These are phyloP conservation scores for Teinopalpus imperialis DNA, from an alignment of 2,888 invertebrate species.

Conservation along the genomic window DNA sequence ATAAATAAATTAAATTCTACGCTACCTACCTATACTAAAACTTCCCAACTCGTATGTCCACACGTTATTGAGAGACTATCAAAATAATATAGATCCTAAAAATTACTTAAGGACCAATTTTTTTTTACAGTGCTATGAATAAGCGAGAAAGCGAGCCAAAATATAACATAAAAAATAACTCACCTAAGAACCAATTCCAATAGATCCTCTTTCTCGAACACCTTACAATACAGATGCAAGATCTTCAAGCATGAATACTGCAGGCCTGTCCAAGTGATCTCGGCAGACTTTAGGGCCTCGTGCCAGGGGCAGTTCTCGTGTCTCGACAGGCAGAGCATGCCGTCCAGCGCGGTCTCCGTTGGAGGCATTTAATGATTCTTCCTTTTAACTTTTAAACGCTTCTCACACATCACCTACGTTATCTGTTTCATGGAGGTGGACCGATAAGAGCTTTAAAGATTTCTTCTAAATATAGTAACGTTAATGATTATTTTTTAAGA, in stretches of 20 bases:
- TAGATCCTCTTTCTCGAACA: slow-evolving; percentile 91
- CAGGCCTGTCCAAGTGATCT: slow-evolving; percentile 91
- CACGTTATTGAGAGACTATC: no score
- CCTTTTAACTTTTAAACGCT: slow-evolving; percentile 11
- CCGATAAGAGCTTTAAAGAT: no score
- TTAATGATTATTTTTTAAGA: no score
- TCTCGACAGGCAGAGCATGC: slow-evolving; percentile 84
- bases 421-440: slow-evolving; percentile 29
- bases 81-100: no score
- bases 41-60: no score
- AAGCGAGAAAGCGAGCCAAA: no score
- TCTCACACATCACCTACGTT: slow-evolving; percentile 22
- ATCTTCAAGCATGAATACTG: slow-evolving; percentile 92
- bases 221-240: slow-evolving; percentile 92
- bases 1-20: no score
- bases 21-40: no score
- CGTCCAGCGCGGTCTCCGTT: slow-evolving; percentile 65
- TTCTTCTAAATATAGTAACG: no score
- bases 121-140: no score
- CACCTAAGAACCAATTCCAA: slow-evolving; percentile 91
- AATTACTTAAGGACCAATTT: no score
- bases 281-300: slow-evolving; percentile 77
- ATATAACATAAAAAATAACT: slow-evolving; percentile 43
- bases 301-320: slow-evolving; percentile 84
- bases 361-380: slow-evolving; percentile 68